These are phyloP conservation scores for Macrocentrus cingulum DNA, from an alignment of 1,140 invertebrate genomes.

Conservation along the genomic window DNA sequence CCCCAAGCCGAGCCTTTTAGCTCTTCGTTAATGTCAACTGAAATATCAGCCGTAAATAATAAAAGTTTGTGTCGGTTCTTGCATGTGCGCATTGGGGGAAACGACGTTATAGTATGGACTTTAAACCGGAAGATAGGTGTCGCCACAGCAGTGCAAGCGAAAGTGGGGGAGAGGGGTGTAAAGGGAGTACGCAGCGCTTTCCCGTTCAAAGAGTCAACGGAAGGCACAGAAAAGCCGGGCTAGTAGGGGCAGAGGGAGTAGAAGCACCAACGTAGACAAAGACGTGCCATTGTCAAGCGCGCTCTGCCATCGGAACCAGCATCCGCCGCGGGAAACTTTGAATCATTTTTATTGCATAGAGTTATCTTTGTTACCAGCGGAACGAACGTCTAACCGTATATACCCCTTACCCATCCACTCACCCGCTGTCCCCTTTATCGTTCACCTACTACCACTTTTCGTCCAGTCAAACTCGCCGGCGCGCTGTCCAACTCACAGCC, in stretches of 20 bases:
- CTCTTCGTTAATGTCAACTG: conserved; percentile 35
- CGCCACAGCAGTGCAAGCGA: conserved; percentile 42
- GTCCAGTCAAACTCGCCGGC: conserved; percentile 15
- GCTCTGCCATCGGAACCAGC: conserved; percentile 59
- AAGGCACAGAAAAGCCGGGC: conserved; percentile 5
- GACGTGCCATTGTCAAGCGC: conserved; percentile 59
- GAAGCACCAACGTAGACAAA: conserved; percentile 45
- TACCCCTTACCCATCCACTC: conserved; percentile 24
- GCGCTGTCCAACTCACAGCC: conserved; percentile 3
- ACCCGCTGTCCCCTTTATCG: conserved; percentile 29
- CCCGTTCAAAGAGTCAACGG: conserved; percentile 2
- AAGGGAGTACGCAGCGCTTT: conserved; percentile 17
- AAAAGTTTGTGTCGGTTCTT: conserved; percentile 58
- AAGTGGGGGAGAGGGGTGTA: conserved; percentile 40
- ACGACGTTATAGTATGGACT: conserved; percentile 46
- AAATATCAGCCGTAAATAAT: conserved; percentile 62
- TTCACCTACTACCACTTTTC: conserved; percentile 25
- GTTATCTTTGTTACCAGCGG: conserved; percentile 61
- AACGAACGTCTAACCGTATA: conserved; percentile 59
- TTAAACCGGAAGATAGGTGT: conserved; percentile 62
- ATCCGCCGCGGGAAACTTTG: conserved; percentile 61
- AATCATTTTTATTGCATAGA: conserved; percentile 63
- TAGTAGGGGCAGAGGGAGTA: conserved; percentile 19
- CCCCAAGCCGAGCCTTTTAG: conserved; percentile 18
- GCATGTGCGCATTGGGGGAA: conserved; percentile 43